These are phyloP conservation scores for Phrynocephalus forsythii DNA, from an alignment of 2,797 vertebrate species.

Conservation along the genomic window DNA sequence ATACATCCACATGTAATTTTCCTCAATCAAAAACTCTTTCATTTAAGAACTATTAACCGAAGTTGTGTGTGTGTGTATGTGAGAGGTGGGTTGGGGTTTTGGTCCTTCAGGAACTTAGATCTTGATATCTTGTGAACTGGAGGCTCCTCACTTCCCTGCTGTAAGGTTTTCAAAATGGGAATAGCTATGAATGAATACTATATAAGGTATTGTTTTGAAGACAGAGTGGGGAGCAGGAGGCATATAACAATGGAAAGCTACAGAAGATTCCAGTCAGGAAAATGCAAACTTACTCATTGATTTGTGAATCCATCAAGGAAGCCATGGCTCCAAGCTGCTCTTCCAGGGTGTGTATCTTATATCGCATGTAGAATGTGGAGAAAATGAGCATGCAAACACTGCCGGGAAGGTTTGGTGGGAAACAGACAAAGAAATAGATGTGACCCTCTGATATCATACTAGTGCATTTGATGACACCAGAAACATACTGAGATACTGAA, in stretches of 20 bases:
- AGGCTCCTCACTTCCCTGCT: neutral
- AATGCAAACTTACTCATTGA: constrained; percentile 81
- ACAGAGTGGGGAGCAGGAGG: neutral
- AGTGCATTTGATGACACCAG: neutral
- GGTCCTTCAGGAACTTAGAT: too few relatives aligned
- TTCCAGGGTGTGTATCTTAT: constrained; percentile 89
- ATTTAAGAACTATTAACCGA: neutral
- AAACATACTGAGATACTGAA: neutral
- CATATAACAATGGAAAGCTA: neutral
- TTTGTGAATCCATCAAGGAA: constrained; percentile 77
- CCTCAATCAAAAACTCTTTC: neutral
- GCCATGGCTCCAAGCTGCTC: constrained; percentile 83
- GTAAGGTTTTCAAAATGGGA: neutral
- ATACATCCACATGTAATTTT: neutral
- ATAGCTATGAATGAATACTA: neutral
- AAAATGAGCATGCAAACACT: constrained; percentile 89
- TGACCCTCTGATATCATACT: neutral
- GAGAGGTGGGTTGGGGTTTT: too few relatives aligned
- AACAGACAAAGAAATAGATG: neutral
- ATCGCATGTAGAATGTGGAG: constrained; percentile 92
- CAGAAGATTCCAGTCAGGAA: neutral
- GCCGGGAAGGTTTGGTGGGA: constrained; percentile 52
- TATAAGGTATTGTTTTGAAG: neutral
- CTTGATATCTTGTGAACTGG: too few relatives aligned
- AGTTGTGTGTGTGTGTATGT: too few relatives aligned